phyloP scores from a whole-genome alignment of 2,113 vertebrate species.

The Paralichthys olivaceus region DNA sequence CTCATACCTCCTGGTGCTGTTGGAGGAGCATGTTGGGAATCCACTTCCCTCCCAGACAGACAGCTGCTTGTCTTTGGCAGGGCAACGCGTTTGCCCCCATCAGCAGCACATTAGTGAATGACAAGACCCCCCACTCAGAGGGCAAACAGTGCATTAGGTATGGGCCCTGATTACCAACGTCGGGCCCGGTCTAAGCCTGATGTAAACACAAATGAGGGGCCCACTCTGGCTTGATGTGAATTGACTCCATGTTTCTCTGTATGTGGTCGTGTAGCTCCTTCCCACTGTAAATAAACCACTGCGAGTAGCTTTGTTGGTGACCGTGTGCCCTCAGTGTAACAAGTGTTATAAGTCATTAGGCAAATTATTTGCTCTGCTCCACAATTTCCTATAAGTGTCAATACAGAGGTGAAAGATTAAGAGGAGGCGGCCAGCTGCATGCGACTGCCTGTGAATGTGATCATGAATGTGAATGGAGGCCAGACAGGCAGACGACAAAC shows the following conservation, averaged over 20 bases:
- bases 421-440: slow-evolving; percentile 42
- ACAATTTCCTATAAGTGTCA: slow-evolving; percentile 57
- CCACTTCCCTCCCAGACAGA: slow-evolving; percentile 57
- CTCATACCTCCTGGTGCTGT: slow-evolving; percentile 11
- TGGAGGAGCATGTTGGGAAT: slow-evolving; percentile 39
- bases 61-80: slow-evolving; percentile 41
- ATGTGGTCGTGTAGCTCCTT: slow-evolving; percentile 48
- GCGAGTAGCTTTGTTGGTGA: slow-evolving; percentile 37
- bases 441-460: slow-evolving; percentile 46
- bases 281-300: slow-evolving; percentile 62
- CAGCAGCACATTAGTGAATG: slow-evolving; percentile 62
- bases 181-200: slow-evolving; percentile 57
- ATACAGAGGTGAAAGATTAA: slow-evolving; percentile 35
- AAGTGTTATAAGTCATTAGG: slow-evolving; percentile 62
- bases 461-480: slow-evolving; percentile 59
- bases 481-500: neutral
- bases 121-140: slow-evolving; percentile 68
- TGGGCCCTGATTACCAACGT: slow-evolving; percentile 54
- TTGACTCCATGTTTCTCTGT: slow-evolving; percentile 46
- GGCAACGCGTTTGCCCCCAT: slow-evolving; percentile 54
- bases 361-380: slow-evolving; percentile 56
- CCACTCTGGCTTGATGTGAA: slow-evolving; percentile 15
- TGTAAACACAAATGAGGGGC: slow-evolving; percentile 47
- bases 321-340: slow-evolving; percentile 4
- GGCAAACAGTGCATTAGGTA: slow-evolving; percentile 65